phyloP scores from a whole-genome alignment of 2,888 invertebrate species.

The Creontiades dilutus region DNA sequence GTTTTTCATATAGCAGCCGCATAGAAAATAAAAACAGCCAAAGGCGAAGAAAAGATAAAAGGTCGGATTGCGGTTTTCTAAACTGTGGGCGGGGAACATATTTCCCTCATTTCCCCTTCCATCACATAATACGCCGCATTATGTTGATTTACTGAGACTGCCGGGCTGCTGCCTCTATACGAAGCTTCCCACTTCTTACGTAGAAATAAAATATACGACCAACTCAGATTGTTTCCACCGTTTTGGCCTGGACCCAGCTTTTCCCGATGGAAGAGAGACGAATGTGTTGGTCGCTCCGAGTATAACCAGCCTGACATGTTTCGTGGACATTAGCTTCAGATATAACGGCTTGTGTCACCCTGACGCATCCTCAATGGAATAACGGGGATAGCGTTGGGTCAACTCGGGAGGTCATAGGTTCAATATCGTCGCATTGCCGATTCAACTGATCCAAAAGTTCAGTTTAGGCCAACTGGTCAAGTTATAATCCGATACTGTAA shows the following conservation, averaged over 20 bases:
- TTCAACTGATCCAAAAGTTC: too few species aligned
- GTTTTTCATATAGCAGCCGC: too few species aligned
- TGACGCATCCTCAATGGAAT: too few species aligned
- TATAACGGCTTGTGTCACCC: too few species aligned
- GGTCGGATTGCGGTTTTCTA: background rate
- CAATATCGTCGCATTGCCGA: too few species aligned
- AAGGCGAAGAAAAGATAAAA: background rate
- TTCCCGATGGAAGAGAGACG: background rate
- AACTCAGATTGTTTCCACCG: conserved; percentile 7
- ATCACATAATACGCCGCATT: conserved; percentile 44
- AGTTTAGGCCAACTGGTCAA: too few species aligned
- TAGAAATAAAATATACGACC: background rate
- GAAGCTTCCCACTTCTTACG: background rate
- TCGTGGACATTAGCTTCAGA: background rate
- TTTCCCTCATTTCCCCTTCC: conserved; percentile 34
- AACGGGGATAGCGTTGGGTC: too few species aligned
- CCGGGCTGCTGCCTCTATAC: background rate
- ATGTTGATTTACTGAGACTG: conserved; percentile 29
- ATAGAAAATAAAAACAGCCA: background rate
- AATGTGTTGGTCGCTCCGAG: background rate
- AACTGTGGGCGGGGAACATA: conserved; percentile 1
- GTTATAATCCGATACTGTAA: too few species aligned
- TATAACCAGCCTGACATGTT: background rate
- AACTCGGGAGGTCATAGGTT: too few species aligned
- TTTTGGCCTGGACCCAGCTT: conserved; percentile 26